These are phyloP conservation scores for Lagopus leucura DNA, from an alignment of 2,113 vertebrate species.

Conservation along the genomic window DNA sequence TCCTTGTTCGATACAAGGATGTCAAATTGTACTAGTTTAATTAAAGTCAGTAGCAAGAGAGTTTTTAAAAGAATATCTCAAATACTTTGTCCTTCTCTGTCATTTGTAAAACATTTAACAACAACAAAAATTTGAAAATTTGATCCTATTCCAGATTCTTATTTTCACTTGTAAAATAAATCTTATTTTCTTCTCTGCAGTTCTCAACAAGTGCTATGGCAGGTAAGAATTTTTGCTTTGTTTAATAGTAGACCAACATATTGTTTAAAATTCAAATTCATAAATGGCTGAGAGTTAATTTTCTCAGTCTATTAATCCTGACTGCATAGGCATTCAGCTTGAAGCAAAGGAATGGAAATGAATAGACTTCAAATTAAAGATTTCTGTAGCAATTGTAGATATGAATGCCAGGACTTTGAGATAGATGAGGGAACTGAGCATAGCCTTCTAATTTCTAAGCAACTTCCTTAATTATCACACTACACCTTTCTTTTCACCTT, in stretches of 20 bases:
- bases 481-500: not conserved
- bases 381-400: not conserved
- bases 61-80: rapidly evolving
- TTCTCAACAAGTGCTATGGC: not conserved
- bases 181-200: not conserved
- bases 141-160: not conserved
- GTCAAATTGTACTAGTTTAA: not conserved
- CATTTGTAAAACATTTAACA: not conserved
- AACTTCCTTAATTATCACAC: not conserved
- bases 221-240: not conserved
- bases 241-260: not conserved
- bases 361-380: not conserved
- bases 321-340: not conserved
- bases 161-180: not conserved
- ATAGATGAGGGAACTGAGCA: not conserved
- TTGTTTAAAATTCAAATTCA: not conserved
- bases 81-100: not conserved
- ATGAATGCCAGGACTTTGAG: not conserved
- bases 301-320: not conserved
- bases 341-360: not conserved
- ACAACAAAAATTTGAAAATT: not conserved
- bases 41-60: not conserved
- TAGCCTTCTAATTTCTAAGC: not conserved
- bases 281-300: not conserved
- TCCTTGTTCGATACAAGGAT: not conserved